These are phyloP conservation scores for Zaprionus lineosus DNA, from an alignment of 2,888 invertebrate species.

Conservation along the genomic window DNA sequence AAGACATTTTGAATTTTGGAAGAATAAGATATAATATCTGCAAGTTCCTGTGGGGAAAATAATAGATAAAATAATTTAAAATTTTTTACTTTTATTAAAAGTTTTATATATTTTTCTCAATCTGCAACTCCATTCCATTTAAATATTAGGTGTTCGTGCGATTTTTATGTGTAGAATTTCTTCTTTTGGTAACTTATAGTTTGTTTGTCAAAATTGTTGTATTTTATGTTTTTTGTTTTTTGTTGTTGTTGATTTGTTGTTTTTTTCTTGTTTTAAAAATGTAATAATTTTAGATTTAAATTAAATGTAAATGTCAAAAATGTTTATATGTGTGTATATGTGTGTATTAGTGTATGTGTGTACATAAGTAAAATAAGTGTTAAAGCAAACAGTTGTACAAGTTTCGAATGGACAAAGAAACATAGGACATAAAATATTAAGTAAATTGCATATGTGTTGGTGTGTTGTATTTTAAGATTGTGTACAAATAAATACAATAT, in stretches of 20 bases:
- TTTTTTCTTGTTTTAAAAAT: slow-evolving; percentile 55
- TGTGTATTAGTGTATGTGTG: slow-evolving; percentile 25
- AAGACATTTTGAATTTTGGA: no score
- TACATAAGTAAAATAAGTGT: slow-evolving; percentile 48
- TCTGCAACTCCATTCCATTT: slow-evolving; percentile 36
- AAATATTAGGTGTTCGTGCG: slow-evolving; percentile 58
- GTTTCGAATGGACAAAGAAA: slow-evolving; percentile 45
- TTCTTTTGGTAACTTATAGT: slow-evolving; percentile 43
- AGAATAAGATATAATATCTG: no score
- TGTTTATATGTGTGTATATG: slow-evolving; percentile 50
- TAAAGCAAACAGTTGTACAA: slow-evolving; percentile 76
- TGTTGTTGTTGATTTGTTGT: slow-evolving; percentile 20
- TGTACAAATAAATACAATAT: slow-evolving; percentile 62
- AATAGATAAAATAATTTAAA: background rate
- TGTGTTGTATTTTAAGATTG: no score
- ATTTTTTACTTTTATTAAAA: slow-evolving; percentile 69
- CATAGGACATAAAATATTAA: slow-evolving; percentile 42
- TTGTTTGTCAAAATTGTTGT: slow-evolving; percentile 62
- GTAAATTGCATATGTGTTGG: slow-evolving; percentile 31
- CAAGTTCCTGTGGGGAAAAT: no score
- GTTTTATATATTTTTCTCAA: slow-evolving; percentile 49
- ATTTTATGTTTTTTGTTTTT: no score
- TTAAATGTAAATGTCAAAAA: slow-evolving; percentile 62
- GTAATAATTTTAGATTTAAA: slow-evolving; percentile 71
- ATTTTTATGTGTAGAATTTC: slow-evolving; percentile 40